Evolutionary conservation across 2,888 invertebrate genomes (phyloP).

Genomic region (Cosmopolites sordidus): DNA sequence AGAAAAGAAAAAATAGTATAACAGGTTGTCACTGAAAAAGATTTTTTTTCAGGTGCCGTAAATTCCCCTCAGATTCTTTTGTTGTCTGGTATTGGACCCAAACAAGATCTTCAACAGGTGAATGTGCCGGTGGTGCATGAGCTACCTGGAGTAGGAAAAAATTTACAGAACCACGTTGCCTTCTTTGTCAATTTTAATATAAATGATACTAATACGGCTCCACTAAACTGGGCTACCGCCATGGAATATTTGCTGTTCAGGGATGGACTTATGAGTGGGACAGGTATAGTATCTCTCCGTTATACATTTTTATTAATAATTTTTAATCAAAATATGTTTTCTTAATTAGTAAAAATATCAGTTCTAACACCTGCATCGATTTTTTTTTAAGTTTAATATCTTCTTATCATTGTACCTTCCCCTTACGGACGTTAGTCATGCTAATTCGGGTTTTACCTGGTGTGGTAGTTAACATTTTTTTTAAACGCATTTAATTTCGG

Average conservation of each 20-base stretch:
- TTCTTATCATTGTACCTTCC: no score
- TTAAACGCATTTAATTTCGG: no score
- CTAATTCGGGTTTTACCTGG: no score
- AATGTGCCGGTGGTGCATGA: slow-evolving; percentile 66
- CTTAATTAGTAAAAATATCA: no score
- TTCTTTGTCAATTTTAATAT: slow-evolving; percentile 74
- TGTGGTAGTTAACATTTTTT: no score
- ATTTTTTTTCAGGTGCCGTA: slow-evolving; percentile 61
- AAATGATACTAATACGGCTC: slow-evolving; percentile 78
- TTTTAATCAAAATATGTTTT: no score
- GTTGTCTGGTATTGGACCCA: slow-evolving; percentile 83
- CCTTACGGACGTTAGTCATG: no score
- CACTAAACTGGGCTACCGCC: slow-evolving; percentile 87
- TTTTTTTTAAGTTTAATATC: no score
- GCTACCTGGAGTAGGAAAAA: slow-evolving; percentile 77
- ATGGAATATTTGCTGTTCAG: slow-evolving; percentile 87
- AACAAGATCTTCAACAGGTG: slow-evolving; percentile 58
- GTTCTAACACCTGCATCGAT: no score
- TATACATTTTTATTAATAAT: no score
- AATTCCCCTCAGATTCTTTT: slow-evolving; percentile 91
- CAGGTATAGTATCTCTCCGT: slow-evolving; percentile 57
- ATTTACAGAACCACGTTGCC: slow-evolving; percentile 83
- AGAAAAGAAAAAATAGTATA: neutral
- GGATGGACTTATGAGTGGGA: slow-evolving; percentile 86
- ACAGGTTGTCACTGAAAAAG: no score